Conservation (phyloP, 2,113 vertebrate species). For the Antennarius striatus region DNA sequence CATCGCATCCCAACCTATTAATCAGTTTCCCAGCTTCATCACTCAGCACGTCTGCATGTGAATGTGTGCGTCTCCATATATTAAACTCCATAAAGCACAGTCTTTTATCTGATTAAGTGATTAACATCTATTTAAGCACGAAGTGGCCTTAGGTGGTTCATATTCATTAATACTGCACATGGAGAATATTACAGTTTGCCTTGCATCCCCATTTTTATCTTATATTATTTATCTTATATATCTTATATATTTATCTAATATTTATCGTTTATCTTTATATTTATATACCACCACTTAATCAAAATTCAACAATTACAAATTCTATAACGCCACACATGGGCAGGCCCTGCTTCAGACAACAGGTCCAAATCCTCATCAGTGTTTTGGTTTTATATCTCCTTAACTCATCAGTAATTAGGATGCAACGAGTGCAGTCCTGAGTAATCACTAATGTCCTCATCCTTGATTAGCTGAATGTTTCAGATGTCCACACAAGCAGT, state of each 20-base stretch:
- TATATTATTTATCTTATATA: not conserved
- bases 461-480: constrained; percentile 42
- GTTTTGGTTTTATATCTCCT: constrained; percentile 4
- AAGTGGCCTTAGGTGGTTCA: constrained; percentile 50
- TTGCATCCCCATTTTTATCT: not conserved
- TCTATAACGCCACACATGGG: not conserved
- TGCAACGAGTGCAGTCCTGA: constrained; percentile 10
- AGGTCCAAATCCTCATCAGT: not conserved
- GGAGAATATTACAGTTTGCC: constrained; percentile 7
- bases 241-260: not conserved
- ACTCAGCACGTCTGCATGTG: constrained; percentile 63
- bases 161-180: constrained; percentile 44
- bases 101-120: constrained; percentile 74
- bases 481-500: constrained; percentile 26
- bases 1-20: constrained; percentile 76
- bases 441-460: constrained; percentile 9
- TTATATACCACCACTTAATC: too few relatives aligned
- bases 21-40: constrained; percentile 63
- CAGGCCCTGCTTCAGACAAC: not conserved
- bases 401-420: not conserved
- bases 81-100: constrained; percentile 74
- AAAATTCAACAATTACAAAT: not conserved
- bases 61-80: constrained; percentile 58
- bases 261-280: not conserved
- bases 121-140: constrained; percentile 73